Evolutionary conservation across 2,888 invertebrate species (phyloP).

Genomic region (Drosophila atroscutellata): DNA sequence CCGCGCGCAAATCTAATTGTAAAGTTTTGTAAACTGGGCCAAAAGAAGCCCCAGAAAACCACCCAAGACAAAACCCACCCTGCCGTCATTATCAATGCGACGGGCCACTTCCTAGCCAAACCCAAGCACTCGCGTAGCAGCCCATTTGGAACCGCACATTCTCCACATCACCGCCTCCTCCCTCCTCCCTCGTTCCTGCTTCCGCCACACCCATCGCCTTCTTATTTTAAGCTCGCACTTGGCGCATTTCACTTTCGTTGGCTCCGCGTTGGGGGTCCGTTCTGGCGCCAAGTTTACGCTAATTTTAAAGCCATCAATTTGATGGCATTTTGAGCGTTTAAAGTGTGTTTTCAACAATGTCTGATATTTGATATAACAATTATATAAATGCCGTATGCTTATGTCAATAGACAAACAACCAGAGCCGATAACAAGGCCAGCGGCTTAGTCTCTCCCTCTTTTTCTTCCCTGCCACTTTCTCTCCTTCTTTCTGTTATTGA

Average conservation of each 20-base stretch:
- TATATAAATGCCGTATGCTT: conserved; percentile 72
- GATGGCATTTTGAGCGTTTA: conserved; percentile 68
- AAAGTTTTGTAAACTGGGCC: conserved; percentile 70
- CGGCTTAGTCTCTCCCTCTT: conserved; percentile 11
- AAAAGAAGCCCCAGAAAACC: conserved; percentile 39
- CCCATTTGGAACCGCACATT: conserved; percentile 43
- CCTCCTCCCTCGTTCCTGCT: too few relatives aligned
- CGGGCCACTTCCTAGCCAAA: conserved; percentile 17
- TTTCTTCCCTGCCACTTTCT: too few relatives aligned
- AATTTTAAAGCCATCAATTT: conserved; percentile 77
- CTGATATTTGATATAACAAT: conserved; percentile 76
- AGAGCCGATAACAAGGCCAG: conserved; percentile 58
- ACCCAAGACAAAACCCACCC: conserved; percentile 51
- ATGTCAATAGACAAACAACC: conserved; percentile 66
- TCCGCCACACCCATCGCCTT: background rate
- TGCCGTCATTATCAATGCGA: conserved; percentile 63
- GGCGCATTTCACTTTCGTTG: conserved; percentile 38
- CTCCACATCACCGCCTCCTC: background rate
- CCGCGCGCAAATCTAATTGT: conserved; percentile 71
- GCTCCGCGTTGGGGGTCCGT: conserved; percentile 10
- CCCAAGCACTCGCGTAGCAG: conserved; percentile 11
- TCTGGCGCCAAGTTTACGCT: conserved; percentile 40
- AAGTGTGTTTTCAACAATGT: conserved; percentile 56
- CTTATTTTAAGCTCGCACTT: conserved; percentile 1
- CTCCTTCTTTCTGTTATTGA: background rate